Conservation (phyloP, 2,888 invertebrate species). For the Meganola albula region DNA sequence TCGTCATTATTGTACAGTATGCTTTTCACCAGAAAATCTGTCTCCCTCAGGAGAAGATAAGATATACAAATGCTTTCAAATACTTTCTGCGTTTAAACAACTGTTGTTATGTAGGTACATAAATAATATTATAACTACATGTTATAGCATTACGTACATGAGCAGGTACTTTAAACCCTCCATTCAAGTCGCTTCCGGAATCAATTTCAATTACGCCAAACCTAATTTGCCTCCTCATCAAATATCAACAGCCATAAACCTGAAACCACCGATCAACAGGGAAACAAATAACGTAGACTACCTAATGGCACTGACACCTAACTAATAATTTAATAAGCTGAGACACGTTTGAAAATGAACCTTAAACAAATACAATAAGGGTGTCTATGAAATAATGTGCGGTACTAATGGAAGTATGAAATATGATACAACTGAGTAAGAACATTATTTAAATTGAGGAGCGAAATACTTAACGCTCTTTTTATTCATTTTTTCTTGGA, state of each 20-base stretch:
- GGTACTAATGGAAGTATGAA: slow-evolving; percentile 62
- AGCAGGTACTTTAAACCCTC: neutral
- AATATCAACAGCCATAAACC: slow-evolving; percentile 24
- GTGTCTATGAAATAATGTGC: slow-evolving; percentile 29
- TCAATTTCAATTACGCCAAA: slow-evolving; percentile 26
- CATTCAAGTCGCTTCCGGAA: slow-evolving; percentile 11
- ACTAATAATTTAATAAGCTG: no score
- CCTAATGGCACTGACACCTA: slow-evolving; percentile 40
- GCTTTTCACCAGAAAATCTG: no score
- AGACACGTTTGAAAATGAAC: neutral
- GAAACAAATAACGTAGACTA: slow-evolving; percentile 36
- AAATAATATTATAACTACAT: no score
- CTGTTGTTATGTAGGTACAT: no score
- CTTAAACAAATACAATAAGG: neutral
- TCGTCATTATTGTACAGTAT: no score
- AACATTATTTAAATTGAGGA: slow-evolving; percentile 65
- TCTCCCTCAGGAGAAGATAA: no score
- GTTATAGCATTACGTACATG: no score
- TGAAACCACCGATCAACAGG: slow-evolving; percentile 38
- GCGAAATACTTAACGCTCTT: no score
- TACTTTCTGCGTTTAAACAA: no score
- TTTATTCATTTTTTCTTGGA: no score
- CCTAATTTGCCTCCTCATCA: slow-evolving; percentile 27
- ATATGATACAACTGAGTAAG: slow-evolving; percentile 59
- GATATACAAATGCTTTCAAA: no score